phyloP scores from a whole-genome alignment of 2,113 vertebrate genomes.

The Cololabis saira region DNA sequence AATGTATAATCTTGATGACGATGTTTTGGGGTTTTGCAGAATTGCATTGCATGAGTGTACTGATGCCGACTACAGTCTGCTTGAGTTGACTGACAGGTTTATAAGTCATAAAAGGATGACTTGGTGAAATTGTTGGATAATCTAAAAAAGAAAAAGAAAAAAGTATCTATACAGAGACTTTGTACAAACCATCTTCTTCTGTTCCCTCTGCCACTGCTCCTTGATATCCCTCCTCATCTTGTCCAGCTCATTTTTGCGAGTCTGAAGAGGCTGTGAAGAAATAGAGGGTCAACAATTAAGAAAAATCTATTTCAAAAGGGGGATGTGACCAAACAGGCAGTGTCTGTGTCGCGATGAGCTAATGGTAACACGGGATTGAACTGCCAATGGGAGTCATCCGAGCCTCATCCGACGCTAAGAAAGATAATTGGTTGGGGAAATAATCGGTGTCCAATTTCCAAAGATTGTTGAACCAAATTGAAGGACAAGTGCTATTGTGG shows the following conservation, averaged over 20 bases:
- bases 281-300: not conserved
- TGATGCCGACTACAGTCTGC: not conserved
- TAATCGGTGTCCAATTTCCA: not conserved
- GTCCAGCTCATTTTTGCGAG: constrained; percentile 94
- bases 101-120: no score
- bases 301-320: not conserved
- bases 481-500: not conserved
- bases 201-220: constrained; percentile 96
- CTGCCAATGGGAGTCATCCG: not conserved
- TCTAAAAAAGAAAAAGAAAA: not conserved
- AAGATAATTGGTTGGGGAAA: not conserved
- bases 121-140: no score
- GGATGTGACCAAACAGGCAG: no score
- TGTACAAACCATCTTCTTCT: constrained; percentile 90
- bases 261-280: constrained; percentile 87
- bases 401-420: not conserved
- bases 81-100: no score
- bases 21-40: not conserved
- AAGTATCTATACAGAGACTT: not conserved
- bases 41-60: not conserved
- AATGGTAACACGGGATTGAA: not conserved
- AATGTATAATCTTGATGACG: no score
- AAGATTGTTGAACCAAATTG: not conserved
- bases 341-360: not conserved
- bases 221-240: constrained; percentile 95